phyloP scores from a whole-genome alignment of 2,888 invertebrate genomes.

The Gryllus longicercus region DNA sequence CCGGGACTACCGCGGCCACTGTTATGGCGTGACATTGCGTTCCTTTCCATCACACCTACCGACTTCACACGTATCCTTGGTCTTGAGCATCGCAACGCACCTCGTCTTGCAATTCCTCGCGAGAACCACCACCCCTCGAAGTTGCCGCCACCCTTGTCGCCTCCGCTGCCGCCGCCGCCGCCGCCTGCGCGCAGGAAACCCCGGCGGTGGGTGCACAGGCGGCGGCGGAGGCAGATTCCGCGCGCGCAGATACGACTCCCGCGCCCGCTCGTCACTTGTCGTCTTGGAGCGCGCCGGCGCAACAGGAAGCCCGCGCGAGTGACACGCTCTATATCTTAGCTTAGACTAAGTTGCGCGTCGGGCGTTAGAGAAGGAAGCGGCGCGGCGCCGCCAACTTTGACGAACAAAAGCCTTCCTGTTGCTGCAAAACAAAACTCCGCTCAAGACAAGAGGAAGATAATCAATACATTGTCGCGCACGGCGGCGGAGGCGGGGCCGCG shows the following conservation, averaged over 20 bases:
- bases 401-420: conserved; percentile 10
- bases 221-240: not conserved
- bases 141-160: no score
- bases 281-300: not conserved
- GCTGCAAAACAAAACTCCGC: conserved; percentile 11
- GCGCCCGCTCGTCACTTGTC: conserved; percentile 17
- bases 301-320: not conserved
- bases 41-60: no score
- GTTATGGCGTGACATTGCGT: no score
- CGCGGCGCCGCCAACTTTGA: conserved; percentile 8
- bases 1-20: no score
- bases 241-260: not conserved
- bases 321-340: conserved; percentile 17
- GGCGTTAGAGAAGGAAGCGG: not conserved
- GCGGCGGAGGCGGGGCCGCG: not conserved
- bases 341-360: conserved; percentile 1
- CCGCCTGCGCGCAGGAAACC: no score
- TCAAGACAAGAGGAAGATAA: conserved; percentile 3
- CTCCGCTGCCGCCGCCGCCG: no score
- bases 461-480: conserved; percentile 11
- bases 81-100: no score
- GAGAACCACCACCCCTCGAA: no score
- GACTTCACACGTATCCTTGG: no score
- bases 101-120: no score
- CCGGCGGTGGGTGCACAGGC: no score